Percentiles rank a stretch among this genome's conserved stretches.
Conservation (phyloP, 2,113 vertebrate species). For the Lophura nycthemera region DNA sequence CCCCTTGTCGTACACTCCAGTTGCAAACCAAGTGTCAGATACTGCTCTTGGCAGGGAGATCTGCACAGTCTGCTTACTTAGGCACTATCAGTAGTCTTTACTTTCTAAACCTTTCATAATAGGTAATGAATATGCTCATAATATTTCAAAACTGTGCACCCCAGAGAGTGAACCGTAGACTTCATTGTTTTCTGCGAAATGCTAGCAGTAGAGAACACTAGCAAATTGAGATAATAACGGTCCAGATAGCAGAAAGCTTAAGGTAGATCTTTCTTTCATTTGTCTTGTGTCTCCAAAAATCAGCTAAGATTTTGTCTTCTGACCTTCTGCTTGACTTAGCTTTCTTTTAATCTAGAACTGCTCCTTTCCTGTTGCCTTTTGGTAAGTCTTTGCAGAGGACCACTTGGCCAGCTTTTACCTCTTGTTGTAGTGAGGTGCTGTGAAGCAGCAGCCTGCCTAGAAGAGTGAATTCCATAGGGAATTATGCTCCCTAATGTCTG, state of each 20-base stretch:
- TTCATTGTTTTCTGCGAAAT: neutral
- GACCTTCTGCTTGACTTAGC: neutral
- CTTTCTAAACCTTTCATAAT: neutral
- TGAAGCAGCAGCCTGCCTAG: neutral
- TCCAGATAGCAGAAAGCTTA: neutral
- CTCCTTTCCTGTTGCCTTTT: neutral
- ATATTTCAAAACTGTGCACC: neutral
- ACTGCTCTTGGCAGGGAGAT: neutral
- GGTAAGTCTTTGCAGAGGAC: neutral
- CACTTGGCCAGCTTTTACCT: neutral
- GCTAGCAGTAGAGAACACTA: neutral
- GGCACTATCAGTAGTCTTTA: neutral
- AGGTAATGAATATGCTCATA: neutral
- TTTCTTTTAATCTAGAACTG: neutral
- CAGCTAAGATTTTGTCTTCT: neutral
- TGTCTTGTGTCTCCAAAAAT: neutral
- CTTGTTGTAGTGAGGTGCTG: neutral
- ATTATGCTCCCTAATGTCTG: neutral
- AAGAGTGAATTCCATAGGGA: neutral
- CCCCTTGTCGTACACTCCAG: neutral
- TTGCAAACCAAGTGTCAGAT: neutral
- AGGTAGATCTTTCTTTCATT: neutral
- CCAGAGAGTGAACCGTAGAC: no score
- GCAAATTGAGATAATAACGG: rapidly evolving
- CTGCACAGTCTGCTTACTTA: neutral